Conservation (phyloP, 2,113 vertebrate species). For the Otocyon megalotis region DNA sequence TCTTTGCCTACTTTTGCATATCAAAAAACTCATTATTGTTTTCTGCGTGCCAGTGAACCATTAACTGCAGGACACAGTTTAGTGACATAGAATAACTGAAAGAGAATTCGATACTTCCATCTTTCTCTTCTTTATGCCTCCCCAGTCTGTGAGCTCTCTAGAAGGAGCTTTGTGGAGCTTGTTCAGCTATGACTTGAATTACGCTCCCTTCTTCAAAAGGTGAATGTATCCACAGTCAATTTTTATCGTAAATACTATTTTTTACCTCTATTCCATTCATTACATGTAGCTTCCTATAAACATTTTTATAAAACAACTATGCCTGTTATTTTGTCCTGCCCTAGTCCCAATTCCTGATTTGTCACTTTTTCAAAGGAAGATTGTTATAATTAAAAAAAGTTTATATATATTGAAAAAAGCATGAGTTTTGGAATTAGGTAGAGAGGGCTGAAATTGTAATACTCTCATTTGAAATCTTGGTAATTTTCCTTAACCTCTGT, state of each 20-base stretch:
- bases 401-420: neutral
- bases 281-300: neutral
- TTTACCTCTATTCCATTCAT: neutral
- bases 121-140: neutral
- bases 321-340: neutral
- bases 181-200: constrained; percentile 34
- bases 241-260: neutral
- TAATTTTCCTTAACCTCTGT: neutral
- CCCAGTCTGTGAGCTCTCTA: neutral
- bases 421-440: neutral
- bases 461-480: neutral
- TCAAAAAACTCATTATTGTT: neutral
- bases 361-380: neutral
- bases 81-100: neutral
- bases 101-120: neutral
- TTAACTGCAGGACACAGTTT: neutral
- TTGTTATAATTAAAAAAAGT: neutral
- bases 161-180: neutral
- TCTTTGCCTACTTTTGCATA: neutral
- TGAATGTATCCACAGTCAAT: neutral
- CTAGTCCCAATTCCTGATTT: neutral
- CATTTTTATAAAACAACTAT: neutral
- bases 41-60: neutral
- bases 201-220: neutral
- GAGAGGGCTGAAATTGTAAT: neutral